Evolutionary conservation across 2,797 vertebrate species (phyloP).

Genomic region (Merluccius polli): DNA sequence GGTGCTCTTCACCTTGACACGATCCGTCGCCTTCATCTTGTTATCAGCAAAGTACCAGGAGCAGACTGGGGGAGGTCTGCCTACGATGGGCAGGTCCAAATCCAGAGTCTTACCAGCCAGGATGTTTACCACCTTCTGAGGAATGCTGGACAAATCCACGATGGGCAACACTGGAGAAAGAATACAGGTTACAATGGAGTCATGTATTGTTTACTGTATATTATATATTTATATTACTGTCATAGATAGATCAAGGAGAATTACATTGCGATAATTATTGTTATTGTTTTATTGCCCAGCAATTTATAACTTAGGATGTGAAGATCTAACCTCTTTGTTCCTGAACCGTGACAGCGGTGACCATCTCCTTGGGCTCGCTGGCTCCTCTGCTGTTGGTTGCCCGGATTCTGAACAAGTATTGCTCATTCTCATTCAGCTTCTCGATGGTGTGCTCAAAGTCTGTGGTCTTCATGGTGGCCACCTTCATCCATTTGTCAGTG

Average conservation of each 20-base stretch:
- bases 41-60: constrained; percentile 89
- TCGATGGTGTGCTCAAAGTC: constrained; percentile 88
- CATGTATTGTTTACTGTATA: not conserved
- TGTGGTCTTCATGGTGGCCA: constrained; percentile 86
- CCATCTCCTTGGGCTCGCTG: constrained; percentile 88
- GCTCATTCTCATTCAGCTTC: constrained; percentile 93
- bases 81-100: constrained; percentile 84
- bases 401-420: constrained; percentile 91
- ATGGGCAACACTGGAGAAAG: constrained; percentile 81
- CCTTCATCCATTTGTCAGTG: constrained; percentile 97
- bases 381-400: constrained; percentile 92
- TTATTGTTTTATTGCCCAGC: too few species aligned
- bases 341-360: constrained; percentile 88
- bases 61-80: constrained; percentile 88
- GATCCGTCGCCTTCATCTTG: constrained; percentile 86
- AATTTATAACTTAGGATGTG: not conserved
- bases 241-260: too few species aligned
- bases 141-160: constrained; percentile 87
- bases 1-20: constrained; percentile 84
- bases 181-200: not conserved
- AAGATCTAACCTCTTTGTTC: constrained; percentile 87
- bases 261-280: too few species aligned
- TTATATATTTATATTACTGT: not conserved
- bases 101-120: constrained; percentile 88
- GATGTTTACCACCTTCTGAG: constrained; percentile 90